Base-by-base conservation (phyloP, 2,113 vertebrate genomes). In the Ploceus nigricollis region DNA sequence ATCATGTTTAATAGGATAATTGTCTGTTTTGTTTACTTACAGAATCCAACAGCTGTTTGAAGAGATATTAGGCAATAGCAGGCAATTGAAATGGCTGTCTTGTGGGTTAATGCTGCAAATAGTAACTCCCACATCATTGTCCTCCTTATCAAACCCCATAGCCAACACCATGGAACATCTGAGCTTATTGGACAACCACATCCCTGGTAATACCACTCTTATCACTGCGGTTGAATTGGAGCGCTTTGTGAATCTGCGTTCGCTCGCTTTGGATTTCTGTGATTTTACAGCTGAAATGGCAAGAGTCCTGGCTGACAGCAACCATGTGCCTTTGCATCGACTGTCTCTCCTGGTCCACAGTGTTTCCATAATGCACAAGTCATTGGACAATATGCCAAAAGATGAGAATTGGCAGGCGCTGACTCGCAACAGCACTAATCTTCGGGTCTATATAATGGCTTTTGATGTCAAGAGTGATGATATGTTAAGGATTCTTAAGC, bases 31-130 rank as follows among this genome's bases (percentile, higher is more conserved):
- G 87, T 97, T 97, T 96, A 35, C 94, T 98, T 97, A 69, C 97
- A 99, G 99, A 98, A 99, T 99, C 96, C 99, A 99, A 71, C 99
- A 98, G 94, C 97, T 99, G 89, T 99, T 99, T 97, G 99, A 99
- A 97, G 99, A 99, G 98, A 97, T 99, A 97, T 78, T 99, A 97
- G 98, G 99, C 77, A 99, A 99, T 97, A 99, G 99, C 98, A 98
- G 99, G 94, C 99, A 99, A 97, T 96, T 99, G 87, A 98, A 98
- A 96, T 99, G 99, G 99, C 97, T 99, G 90, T 99, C 99, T 80
- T 99, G 99, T 87, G 98, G 99, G 79, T 99, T 99, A 97, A 99
- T 99, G 99, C 98, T 99, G 83, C 98, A 99, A 77, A 98, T 99
- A 96, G 98, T 99, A 97, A 99, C 99, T 87, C 98, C 99, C 71